Base-by-base conservation (phyloP, 2,888 invertebrate species). In the Philopedon plagiatum region DNA sequence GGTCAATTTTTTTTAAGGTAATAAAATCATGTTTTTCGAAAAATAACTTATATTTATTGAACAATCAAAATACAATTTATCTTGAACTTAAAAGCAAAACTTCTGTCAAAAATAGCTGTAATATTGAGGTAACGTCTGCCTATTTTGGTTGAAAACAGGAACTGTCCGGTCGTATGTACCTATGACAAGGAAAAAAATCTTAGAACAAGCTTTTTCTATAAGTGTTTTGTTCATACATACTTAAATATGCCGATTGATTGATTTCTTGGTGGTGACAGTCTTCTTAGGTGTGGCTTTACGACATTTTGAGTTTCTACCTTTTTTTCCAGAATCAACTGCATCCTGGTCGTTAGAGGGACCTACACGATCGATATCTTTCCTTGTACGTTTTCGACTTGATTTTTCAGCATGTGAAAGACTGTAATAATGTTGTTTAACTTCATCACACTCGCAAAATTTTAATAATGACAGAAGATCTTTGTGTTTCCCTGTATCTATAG, bases 321-420 rank as follows among this genome's bases (percentile, higher is more conserved):
- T n/a, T n/a, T n/a, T 32, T 26, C 11, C 13, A 13, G 56, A 11
- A 54, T 23, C 54, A 54, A 54, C n/a, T 23, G 7, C 26, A 54
- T n/a, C n/a, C 23, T 54, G 54, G 19, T 54, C 29, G 23, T 54
- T 54, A 7, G 26, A 19, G 26, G 4, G 11, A 46, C 46, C 11
- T 46, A 15, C 11, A 46, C n/a, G 19, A 46, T 46, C 46, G 21
- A 46, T n/a, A 46, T 5, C 46, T 46, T 5, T 18, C 46, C 46
- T 46, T 46, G 57, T 60, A 19, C 37, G 41, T 39, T 60, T 60
- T 21, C 15, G 34, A 51, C 37, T 49, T 15, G 63, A 63, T 63
- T 63, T 49, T 51, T 63, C 51, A 63, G 63, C 63, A 63, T 63
- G 63, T 63, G 63, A 44, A 49, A 49, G 49, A 63, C 63, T 51